A percentile compares a stretch with the other conserved stretches of the same genome.
Conservation (phyloP, 2,888 invertebrate genomes). For the Drepana falcataria region DNA sequence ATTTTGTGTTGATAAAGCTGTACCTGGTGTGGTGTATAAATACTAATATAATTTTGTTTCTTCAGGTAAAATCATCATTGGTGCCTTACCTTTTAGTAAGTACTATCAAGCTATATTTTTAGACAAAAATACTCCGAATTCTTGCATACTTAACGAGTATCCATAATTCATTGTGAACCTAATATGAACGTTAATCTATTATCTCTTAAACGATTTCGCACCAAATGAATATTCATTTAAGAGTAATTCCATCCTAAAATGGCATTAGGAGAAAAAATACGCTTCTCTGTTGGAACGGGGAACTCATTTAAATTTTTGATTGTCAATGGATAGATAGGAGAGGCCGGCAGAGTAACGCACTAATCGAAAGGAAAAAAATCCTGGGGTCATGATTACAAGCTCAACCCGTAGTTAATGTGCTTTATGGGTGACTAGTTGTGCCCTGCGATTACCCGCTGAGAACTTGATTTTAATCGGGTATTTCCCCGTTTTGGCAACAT, state of each 20-base stretch:
- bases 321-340: conserved; percentile 52
- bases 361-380: conserved; percentile 36
- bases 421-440: no score
- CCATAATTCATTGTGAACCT: conserved; percentile 63
- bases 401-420: no score
- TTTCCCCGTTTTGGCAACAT: no score
- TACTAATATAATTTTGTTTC: conserved; percentile 14
- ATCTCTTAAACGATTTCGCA: conserved; percentile 74
- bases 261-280: conserved; percentile 64
- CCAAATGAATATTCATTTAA: conserved; percentile 75
- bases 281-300: conserved; percentile 48
- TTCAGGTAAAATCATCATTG: conserved; percentile 21
- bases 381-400: no score
- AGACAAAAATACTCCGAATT: conserved; percentile 39
- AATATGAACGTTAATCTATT: conserved; percentile 73
- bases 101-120: conserved; percentile 44
- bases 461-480: no score
- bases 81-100: conserved; percentile 7
- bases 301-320: conserved; percentile 75
- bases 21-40: background rate
- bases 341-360: conserved; percentile 40
- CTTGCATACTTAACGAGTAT: conserved; percentile 52
- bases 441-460: no score
- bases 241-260: conserved; percentile 69
- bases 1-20: no score